Base-by-base conservation (phyloP, 2,888 invertebrate genomes). In the Lochmaea crataegi region DNA sequence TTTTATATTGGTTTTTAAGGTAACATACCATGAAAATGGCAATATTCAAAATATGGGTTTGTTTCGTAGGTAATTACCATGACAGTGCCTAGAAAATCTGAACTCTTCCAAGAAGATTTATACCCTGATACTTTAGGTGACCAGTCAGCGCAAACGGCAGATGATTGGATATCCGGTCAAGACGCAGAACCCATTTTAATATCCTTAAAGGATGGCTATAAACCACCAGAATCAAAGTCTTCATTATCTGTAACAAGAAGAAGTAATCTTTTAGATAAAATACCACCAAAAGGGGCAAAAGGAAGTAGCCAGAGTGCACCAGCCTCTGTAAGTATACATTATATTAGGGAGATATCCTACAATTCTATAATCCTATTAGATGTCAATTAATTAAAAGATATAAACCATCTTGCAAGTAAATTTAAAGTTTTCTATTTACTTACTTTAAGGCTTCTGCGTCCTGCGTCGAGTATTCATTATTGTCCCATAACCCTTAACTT, bases 11-110 rank as follows among this genome's bases (percentile, higher is more conserved):
- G n/a, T n/a, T n/a, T n/a, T n/a, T n/a, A n/a, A n/a, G n/a, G n/a
- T n/a, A n/a, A n/a, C n/a, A n/a, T n/a, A n/a, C n/a, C n/a, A n/a
- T n/a, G n/a, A n/a, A n/a, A n/a, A n/a, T n/a, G n/a, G n/a, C n/a
- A n/a, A n/a, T n/a, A 22, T 22, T 22, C 1, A 22, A 22, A 22
- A 22, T 22, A 22, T 22, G 22, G 22, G 22, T 32, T 32, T 32
- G 32, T 32, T 32, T 32, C 32, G 5, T 84, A 90, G 90, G 95
- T 94, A 77, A 91, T 97, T 74, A 96, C 97, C n/a, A 97, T 99
- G 97, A 98, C 98, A 71, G 98, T 98, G 72, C 98, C 98, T 32
- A 91, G 98, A 86, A 98, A 98, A 91, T 97, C 97, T 76, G 97
- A 97, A 88, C 91, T 96, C 83, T 98, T 98, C 90, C 98, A 98